These are phyloP conservation scores for Eupithecia subumbrata DNA, from an alignment of 2,888 invertebrate species.

Conservation along the genomic window DNA sequence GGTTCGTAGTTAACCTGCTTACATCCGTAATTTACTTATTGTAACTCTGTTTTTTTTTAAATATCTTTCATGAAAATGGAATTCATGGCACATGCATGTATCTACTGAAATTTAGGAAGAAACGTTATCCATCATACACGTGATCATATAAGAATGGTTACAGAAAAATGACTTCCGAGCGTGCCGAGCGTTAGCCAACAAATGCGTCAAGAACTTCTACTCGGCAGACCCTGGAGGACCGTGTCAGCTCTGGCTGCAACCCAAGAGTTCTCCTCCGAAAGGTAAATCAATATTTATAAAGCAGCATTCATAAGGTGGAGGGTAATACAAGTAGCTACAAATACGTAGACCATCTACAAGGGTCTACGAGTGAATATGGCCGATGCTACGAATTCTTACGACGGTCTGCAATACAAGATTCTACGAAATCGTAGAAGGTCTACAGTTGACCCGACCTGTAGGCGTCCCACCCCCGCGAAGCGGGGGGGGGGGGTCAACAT, in stretches of 20 bases:
- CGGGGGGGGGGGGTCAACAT: too few relatives aligned
- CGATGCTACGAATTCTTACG: conserved; percentile 12
- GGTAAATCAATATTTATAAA: conserved; percentile 49
- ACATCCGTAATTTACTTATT: too few relatives aligned
- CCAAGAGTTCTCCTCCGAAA: conserved; percentile 55
- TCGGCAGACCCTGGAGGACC: conserved; percentile 66
- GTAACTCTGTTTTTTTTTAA: too few relatives aligned
- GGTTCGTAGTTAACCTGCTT: too few relatives aligned
- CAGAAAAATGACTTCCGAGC: conserved; percentile 62
- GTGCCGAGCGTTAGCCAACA: conserved; percentile 64
- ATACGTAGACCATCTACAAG: not conserved
- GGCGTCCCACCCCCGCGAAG: too few relatives aligned
- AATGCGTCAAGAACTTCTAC: conserved; percentile 71
- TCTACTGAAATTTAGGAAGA: not conserved
- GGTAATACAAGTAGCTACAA: not conserved
- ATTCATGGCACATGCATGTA: not conserved
- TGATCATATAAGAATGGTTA: conserved; percentile 10
- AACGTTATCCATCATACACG: not conserved
- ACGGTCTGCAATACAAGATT: conserved; percentile 5
- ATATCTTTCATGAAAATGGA: not conserved
- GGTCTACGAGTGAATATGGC: not conserved
- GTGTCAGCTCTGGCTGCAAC: conserved; percentile 71
- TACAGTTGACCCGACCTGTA: too few relatives aligned
- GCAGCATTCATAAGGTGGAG: not conserved
- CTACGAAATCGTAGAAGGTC: conserved; percentile 18